Base-by-base conservation (phyloP, 1,140 invertebrate genomes). In the Anagrus nilaparvatae region DNA sequence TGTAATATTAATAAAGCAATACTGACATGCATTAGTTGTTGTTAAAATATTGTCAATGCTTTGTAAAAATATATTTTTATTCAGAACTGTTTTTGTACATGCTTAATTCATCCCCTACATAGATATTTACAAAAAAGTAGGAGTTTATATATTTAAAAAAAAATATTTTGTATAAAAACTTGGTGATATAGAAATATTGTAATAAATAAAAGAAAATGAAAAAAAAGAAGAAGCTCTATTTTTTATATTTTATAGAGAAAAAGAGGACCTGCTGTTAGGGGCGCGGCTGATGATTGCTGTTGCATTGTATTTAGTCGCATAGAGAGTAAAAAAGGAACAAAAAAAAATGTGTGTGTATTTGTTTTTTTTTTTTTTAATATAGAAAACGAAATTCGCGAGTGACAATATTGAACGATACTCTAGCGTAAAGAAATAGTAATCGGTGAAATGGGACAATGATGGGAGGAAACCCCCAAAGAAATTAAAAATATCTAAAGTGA, bases 401-500 rank as follows among this genome's bases (percentile, higher is more conserved):
- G 52, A 44, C 49, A 37, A 32, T 19, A 40, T 23, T 38, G 36
- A n/a, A 20, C 29, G 20, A 25, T 14, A 7, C 3, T 30, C 29
- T 31, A 33, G 10, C 10, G 13, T 10, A 12, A 17, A 33, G 31
- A 14, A 14, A 33, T 17, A 18, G 31, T 17, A 30, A 30, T n/a
- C 16, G 17, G n/a, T 34, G 13, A 13, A 16, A 17, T 34, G 12
- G 5, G 12, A 34, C 13, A 16, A 44, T 56, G 53, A 52, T 59
- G 58, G 58, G 57, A 58, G 58, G 55, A 59, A 43, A 53, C 55
- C 40, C 53, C 51, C 56, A 52, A 52, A 60, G 57, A 67, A 65
- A 66, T 67, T 64, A 68, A 67, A 67, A 60, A 55, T 52, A 37
- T n/a, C n/a, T n/a, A n/a, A n/a, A n/a, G n/a, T n/a, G n/a, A n/a